Evolutionary conservation across 2,113 vertebrate genomes (phyloP), one percentile per base, ranked within the genome.

Genomic region (Rallus limicola): DNA sequence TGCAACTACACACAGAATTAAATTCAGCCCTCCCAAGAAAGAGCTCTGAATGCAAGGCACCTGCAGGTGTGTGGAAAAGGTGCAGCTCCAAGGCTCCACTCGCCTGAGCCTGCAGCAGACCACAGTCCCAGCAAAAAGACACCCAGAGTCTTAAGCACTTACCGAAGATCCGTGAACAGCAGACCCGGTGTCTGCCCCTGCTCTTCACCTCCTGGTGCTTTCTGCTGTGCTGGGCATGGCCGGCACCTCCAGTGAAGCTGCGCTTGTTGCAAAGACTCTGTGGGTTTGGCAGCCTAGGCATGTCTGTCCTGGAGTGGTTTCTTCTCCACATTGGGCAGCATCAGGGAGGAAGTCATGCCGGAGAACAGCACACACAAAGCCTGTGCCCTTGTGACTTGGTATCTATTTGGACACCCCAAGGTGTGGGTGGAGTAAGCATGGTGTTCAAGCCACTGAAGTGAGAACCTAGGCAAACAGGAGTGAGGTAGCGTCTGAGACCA

Each of bases 401-500:
- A 79, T 70, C 29, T 83, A 5, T 86, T 52, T 48, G 62, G 84
- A 69, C 80, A 91, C 78, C 58, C 63, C 74, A 65, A 67, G 76
- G 85, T 93, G 89, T 86, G 94, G 95, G 96, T 92, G 90, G 97
- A 71, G 87, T 93, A 96, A 97, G 92, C 79, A 75, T 63, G 50
- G 5, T 56, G 78, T 96, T 96, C 92, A 94, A 94, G 90, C 84
- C 69, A 46, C 82, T 82, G 76, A 69, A 96, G 62, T 70, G 96
- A 93, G 87, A 96, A 95, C 95, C 96, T 96, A 92, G 89, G 89
- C 96, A 97, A 98, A 97, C 85, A 96, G 94, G 82, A 95, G 92
- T 97, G 97, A 98, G 96, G 97, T 98, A 98, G 97, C 2, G 95
- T 98, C 97, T 98, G 94, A 96, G 93, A 68, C 88, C 74, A 63